Percentiles rank a stretch among this genome's conserved stretches.
Conservation (phyloP, 2,797 vertebrate species). For the Acanthurus leucopareius region DNA sequence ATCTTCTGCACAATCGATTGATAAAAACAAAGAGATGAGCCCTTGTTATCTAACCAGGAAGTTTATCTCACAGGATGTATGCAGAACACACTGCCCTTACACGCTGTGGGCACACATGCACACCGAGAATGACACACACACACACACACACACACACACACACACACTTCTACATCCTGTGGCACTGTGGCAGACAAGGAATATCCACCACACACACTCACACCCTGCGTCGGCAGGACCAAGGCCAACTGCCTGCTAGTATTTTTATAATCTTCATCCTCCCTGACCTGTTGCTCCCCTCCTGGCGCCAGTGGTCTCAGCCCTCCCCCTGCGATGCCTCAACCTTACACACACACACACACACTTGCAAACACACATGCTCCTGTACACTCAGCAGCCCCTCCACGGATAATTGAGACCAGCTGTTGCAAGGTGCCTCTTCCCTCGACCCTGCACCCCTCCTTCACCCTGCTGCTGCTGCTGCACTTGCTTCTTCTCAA, state of each 20-base stretch:
- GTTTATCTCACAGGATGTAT: constrained; percentile 66
- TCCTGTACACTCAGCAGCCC: constrained; percentile 76
- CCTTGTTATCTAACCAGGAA: constrained; percentile 54
- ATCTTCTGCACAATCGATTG: neutral
- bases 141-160: constrained; percentile 34
- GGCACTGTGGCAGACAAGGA: constrained; percentile 54
- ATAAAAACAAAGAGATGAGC: constrained; percentile 29
- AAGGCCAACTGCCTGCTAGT: constrained; percentile 87
- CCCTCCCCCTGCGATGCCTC: constrained; percentile 72
- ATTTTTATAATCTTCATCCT: constrained; percentile 90
- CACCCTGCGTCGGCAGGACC: constrained; percentile 70
- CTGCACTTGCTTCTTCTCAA: constrained; percentile 84
- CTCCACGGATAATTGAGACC: constrained; percentile 87
- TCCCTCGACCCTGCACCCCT: constrained; percentile 72
- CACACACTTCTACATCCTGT: constrained; percentile 65
- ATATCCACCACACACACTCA: constrained; percentile 69
- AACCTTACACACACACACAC: constrained; percentile 52
- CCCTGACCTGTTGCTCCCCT: constrained; percentile 88
- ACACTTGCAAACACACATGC: constrained; percentile 59
- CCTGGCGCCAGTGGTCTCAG: constrained; percentile 88
- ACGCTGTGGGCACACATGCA: constrained; percentile 23
- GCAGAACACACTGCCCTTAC: constrained; percentile 39
- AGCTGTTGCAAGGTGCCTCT: constrained; percentile 91
- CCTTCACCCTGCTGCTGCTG: constrained; percentile 58
- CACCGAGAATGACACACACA: neutral